Conservation (phyloP, 2,888 invertebrate genomes). For the Hirtodrosophila confusa region DNA sequence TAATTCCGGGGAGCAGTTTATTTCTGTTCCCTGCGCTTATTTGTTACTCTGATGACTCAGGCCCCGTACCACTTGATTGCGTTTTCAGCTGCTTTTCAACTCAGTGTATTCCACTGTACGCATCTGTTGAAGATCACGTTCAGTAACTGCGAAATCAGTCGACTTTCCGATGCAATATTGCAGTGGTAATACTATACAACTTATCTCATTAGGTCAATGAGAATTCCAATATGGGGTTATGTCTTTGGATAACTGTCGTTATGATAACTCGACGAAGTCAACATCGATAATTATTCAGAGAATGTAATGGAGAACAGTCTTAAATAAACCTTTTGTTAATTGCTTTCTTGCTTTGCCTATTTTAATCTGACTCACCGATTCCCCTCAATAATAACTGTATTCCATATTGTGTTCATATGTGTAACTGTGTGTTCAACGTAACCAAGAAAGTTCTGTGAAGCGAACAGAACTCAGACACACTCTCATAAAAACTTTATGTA, state of each 20-base stretch:
- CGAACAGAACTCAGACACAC: conserved; percentile 5
- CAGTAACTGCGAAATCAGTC: no score
- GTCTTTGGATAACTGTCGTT: no score
- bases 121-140: no score
- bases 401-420: conserved; percentile 24
- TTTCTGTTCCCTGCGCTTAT: conserved; percentile 43
- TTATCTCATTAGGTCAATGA: no score
- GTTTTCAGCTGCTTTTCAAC: conserved; percentile 35
- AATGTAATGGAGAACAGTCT: no score
- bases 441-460: conserved; percentile 15
- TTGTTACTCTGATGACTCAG: conserved; percentile 12
- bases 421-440: conserved; percentile 21
- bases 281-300: no score
- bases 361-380: conserved; percentile 44
- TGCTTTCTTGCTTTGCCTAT: conserved; percentile 2
- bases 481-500: no score
- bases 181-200: no score
- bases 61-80: conserved; percentile 8
- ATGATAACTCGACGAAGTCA: no score
- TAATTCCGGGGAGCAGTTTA: conserved; percentile 44
- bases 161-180: no score
- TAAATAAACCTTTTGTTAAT: conserved; percentile 10
- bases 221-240: no score
- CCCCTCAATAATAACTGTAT: conserved; percentile 38
- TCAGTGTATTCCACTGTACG: background rate